Base-by-base conservation (phyloP, 2,797 vertebrate species). In the Eurystomus glaucurus region DNA sequence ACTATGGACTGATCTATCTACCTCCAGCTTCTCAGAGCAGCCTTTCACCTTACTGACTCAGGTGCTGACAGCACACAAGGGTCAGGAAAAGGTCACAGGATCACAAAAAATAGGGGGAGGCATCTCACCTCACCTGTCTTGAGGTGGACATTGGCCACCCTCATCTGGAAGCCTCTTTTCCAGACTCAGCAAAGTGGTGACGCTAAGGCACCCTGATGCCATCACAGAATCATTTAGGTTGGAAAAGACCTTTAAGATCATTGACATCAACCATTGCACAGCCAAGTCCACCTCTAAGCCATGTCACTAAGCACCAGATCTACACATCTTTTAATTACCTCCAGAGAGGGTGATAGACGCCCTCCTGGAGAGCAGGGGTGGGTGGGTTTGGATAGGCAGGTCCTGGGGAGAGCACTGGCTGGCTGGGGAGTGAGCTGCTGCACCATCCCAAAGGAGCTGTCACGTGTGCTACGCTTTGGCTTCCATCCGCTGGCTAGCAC, bases 91-190 rank as follows among this genome's bases (percentile, higher is more conserved):
- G 35, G n/a, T 48, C 10, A 0, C 50, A 18, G 39, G 20, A 60
- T 60, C 5, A 8, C 54, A 61, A 37, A 41, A 80, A 66, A 7
- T 28, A 22, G 16, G 29, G 28, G 41, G 14, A 4, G 41, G 12
- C 22, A 1, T 55, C 43, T 52, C 62, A 15, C 11, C 33, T 71
- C 17, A 28, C 33, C 46, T 55, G 9, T 26, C 48, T 61, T 2
- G 0, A 55, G 77, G 48, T 11, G 6, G 41, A 48, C 54, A 14
- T 4, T 20, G 37, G 26, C 39, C 61, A 75, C 52, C 55, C 29
- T 74, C 0, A 3, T 31, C 22, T 8, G 1, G 19, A 11, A 0
- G 0, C 18, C 31, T 57, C 35, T 84, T 89, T 77, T 31, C 29
- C 1, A 2, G 54, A 15, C 25, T 17, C 8, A 13, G 6, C 11